Conservation (phyloP, 1,140 invertebrate species). For the Maniola jurtina region DNA sequence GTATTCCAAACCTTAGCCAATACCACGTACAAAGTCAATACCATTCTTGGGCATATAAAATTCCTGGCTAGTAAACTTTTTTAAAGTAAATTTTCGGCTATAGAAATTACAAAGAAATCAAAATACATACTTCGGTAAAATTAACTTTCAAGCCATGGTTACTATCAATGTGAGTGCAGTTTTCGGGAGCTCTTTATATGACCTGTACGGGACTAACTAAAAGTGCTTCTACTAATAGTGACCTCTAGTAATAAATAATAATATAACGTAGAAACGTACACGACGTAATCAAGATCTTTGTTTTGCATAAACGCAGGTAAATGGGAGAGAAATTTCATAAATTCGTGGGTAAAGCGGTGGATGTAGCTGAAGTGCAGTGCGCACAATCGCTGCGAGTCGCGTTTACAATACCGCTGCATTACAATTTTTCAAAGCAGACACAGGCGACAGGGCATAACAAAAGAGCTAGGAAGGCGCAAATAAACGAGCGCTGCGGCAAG, state of each 20-base stretch:
- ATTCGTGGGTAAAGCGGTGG: conserved; percentile 27
- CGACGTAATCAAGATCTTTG: conserved; percentile 1
- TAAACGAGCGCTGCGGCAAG: conserved; percentile 70
- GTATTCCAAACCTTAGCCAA: no score
- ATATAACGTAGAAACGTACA: background rate
- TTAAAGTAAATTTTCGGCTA: no score
- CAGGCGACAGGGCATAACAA: conserved; percentile 72
- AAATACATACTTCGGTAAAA: no score
- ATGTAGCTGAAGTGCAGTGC: conserved; percentile 37
- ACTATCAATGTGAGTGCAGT: no score
- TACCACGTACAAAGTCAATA: no score
- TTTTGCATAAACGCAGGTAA: conserved; percentile 23
- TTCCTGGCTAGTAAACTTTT: no score
- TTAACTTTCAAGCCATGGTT: no score
- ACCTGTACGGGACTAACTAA: no score
- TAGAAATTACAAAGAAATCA: no score
- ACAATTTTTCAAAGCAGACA: conserved; percentile 76
- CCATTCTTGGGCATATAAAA: no score
- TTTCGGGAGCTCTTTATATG: no score
- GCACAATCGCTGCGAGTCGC: conserved; percentile 55
- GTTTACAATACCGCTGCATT: conserved; percentile 66
- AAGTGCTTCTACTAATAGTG: background rate
- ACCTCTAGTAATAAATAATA: background rate
- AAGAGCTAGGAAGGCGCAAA: conserved; percentile 73
- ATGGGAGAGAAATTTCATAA: conserved; percentile 24